Percentiles rank a stretch among this genome's conserved stretches.
Evolutionary conservation across 2,888 invertebrate species (phyloP).

Genomic region (Polyommatus icarus): DNA sequence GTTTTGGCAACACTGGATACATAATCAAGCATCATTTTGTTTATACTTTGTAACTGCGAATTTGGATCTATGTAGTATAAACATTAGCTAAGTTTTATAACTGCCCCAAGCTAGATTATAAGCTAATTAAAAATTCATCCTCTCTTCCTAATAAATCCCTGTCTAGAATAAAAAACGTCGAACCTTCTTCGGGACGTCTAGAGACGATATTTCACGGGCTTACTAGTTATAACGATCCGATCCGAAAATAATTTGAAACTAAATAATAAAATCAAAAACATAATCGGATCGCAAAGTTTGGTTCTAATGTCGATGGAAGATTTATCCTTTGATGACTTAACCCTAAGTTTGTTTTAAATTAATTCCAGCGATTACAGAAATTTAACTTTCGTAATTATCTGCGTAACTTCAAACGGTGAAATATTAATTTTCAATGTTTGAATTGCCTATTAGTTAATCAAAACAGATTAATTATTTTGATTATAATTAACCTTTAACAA

Average conservation of each 20-base stretch:
- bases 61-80: too few species aligned
- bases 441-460: not conserved
- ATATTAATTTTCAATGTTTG: constrained; percentile 14
- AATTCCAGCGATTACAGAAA: not conserved
- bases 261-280: not conserved
- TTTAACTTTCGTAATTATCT: constrained; percentile 13
- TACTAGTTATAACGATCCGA: not conserved
- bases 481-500: not conserved
- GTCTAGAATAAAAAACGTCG: too few species aligned
- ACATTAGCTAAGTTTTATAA: not conserved
- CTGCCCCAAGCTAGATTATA: too few species aligned
- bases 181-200: not conserved
- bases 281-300: not conserved
- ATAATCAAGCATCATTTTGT: not conserved
- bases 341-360: not conserved
- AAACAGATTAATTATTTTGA: not conserved
- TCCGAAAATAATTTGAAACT: not conserved
- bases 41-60: too few species aligned
- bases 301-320: not conserved
- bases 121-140: too few species aligned
- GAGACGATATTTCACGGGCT: not conserved
- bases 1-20: not conserved
- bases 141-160: too few species aligned
- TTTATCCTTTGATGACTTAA: constrained; percentile 22
- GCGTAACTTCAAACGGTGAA: not conserved